phyloP scores from a whole-genome alignment of 2,797 vertebrate genomes.

The Microtus californicus region DNA sequence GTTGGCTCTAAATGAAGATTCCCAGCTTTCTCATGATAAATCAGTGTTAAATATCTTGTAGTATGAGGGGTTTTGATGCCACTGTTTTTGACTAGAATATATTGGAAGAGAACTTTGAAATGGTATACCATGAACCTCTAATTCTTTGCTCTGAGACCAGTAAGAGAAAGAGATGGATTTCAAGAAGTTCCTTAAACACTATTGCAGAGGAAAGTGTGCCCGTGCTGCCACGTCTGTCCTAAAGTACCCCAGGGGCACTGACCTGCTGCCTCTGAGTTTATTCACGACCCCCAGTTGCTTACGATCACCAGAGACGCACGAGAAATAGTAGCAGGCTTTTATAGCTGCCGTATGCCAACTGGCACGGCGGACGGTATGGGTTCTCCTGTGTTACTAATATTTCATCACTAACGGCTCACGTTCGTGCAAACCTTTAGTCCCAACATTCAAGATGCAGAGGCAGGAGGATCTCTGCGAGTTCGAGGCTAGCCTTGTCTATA shows the following conservation, averaged over 20 bases:
- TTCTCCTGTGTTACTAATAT: neutral
- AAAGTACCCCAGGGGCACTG: neutral
- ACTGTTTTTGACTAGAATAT: conserved; percentile 26
- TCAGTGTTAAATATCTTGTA: neutral
- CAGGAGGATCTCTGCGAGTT: neutral
- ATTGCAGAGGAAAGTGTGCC: neutral
- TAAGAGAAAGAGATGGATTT: conserved; percentile 50
- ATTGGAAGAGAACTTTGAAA: conserved; percentile 10
- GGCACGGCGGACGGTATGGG: neutral
- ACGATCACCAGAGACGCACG: neutral
- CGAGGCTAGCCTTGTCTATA: neutral
- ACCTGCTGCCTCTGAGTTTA: neutral
- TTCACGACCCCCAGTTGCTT: neutral
- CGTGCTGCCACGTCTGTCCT: neutral
- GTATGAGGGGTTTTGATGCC: neutral
- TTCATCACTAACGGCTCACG: neutral
- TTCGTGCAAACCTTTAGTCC: neutral
- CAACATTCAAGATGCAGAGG: neutral
- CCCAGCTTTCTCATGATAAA: neutral
- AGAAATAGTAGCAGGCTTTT: neutral
- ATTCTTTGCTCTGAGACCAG: conserved; percentile 34
- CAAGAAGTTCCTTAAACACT: neutral
- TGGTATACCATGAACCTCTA: conserved; percentile 29
- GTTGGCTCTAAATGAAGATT: neutral
- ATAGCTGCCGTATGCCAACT: neutral